A percentile compares a stretch with the other conserved stretches of the same genome.
phyloP scores from a whole-genome alignment of 2,797 vertebrate species.

The Hozukius guyotensis region DNA sequence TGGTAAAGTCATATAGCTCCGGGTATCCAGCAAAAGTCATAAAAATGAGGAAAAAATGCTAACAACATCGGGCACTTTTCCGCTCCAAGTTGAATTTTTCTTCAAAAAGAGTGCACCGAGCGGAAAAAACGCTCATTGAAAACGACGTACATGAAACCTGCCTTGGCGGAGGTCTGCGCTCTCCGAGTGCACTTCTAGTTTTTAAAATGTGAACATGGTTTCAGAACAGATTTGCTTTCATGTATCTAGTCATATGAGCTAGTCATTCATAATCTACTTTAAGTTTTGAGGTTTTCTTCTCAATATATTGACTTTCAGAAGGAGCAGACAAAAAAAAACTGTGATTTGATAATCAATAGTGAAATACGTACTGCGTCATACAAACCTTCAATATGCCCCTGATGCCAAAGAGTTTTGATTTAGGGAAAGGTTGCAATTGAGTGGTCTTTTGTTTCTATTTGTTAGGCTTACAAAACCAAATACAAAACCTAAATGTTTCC shows the following conservation, averaged over 20 bases:
- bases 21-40: no score
- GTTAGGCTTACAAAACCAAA: slow-evolving; percentile 61
- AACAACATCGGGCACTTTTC: no score
- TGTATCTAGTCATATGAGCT: not conserved
- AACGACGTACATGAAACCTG: no score
- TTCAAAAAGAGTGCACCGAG: no score
- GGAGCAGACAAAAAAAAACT: not conserved
- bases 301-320: not conserved
- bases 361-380: slow-evolving; percentile 2
- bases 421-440: slow-evolving; percentile 47
- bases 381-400: not conserved
- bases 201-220: not conserved
- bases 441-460: slow-evolving; percentile 60
- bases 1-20: no score
- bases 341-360: not conserved
- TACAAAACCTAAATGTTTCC: slow-evolving; percentile 71
- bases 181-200: no score
- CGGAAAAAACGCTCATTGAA: no score
- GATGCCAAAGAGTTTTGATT: slow-evolving; percentile 24
- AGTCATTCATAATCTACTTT: not conserved
- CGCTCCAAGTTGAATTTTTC: no score
- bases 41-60: no score
- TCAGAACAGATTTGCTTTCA: not conserved
- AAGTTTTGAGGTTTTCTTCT: not conserved
- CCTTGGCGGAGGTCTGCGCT: no score